These are phyloP conservation scores for Dusona sp. DNA, from an alignment of 2,888 invertebrate genomes.

Conservation along the genomic window DNA sequence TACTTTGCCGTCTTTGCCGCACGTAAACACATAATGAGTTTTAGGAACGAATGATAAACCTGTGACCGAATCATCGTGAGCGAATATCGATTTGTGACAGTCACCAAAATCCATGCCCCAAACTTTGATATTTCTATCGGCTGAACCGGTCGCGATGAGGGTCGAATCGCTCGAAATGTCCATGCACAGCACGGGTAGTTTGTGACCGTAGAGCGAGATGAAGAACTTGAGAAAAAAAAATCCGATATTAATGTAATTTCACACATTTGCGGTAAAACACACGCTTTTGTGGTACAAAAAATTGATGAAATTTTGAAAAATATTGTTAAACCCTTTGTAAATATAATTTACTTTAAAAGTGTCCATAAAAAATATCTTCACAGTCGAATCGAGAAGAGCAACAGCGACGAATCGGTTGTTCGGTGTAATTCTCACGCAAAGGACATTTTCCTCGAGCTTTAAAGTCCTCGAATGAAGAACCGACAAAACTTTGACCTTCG, in stretches of 20 bases:
- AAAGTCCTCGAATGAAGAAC: slow-evolving; percentile 92
- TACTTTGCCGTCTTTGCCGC: slow-evolving; percentile 96
- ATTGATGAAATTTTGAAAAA: slow-evolving; percentile 22
- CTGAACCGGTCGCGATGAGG: slow-evolving; percentile 96
- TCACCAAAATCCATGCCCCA: slow-evolving; percentile 99
- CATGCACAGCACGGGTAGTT: slow-evolving; percentile 96
- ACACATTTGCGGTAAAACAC: too few relatives aligned
- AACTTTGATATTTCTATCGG: slow-evolving; percentile 97
- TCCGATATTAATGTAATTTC: slow-evolving; percentile 12
- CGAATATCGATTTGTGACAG: slow-evolving; percentile 97
- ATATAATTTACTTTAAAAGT: slow-evolving; percentile 91
- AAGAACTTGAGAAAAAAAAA: slow-evolving; percentile 89
- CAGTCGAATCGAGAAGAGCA: slow-evolving; percentile 96
- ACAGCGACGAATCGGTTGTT: slow-evolving; percentile 95
- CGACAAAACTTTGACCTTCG: slow-evolving; percentile 90
- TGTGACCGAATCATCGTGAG: slow-evolving; percentile 98
- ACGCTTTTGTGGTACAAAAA: neutral
- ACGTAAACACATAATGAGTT: slow-evolving; percentile 97
- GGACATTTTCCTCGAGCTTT: slow-evolving; percentile 94
- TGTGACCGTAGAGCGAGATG: slow-evolving; percentile 97
- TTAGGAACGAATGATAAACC: slow-evolving; percentile 94
- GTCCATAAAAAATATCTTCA: slow-evolving; percentile 97
- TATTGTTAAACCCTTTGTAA: neutral
- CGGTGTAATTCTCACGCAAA: slow-evolving; percentile 93
- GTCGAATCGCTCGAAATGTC: slow-evolving; percentile 96